Base-by-base conservation (phyloP, 2,888 invertebrate genomes). In the Brachylomia viminalis region DNA sequence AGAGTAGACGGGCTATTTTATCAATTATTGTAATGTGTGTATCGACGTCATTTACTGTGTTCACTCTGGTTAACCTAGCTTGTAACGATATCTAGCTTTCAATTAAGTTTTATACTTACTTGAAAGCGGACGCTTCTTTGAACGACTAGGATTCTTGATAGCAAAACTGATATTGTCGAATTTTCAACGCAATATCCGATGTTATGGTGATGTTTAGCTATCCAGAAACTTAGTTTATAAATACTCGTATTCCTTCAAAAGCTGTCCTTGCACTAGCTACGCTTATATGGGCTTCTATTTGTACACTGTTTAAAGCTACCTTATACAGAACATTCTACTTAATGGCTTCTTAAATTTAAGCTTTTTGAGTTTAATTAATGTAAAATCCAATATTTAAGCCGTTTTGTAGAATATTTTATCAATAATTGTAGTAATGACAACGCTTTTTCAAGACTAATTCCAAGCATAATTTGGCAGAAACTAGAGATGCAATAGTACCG, bases 1-100 rank as follows among this genome's bases (percentile, higher is more conserved):
- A 33, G 33, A 33, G 49, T 52, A 33, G 11, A n/a, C 54, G 11
- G 49, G 42, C 27, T 61, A 45, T 33, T 76, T 62, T 62, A 17
- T 52, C 72, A 72, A 54, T 54, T 83, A 54, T 54, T 83, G n/a
- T 77, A 59, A 64, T 74, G 59, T 81, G 45, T 85, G 38, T 73
- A 81, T 61, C 30, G 73, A n/a, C 77, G 64, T 65, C 11, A 70
- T 52, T 61, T 56, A 79, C 69, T 56, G 30, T 33, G 62, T 42
- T 59, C 56, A 42, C 38, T 54, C 49, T 70, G 59, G 58, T 80
- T 49, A 58, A 61, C 47, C 56, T n/a, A 52, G 77, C 64, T 80
- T 80, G 54, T 75, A 49, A 75, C 47, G 17, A 64, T 64, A 77
- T 33, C 17, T 45, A 47, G 38, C 15, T 61, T 42, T 68, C 58